Evolutionary conservation across 2,113 vertebrate genomes (phyloP).

Genomic region (Actenoides hombroni): DNA sequence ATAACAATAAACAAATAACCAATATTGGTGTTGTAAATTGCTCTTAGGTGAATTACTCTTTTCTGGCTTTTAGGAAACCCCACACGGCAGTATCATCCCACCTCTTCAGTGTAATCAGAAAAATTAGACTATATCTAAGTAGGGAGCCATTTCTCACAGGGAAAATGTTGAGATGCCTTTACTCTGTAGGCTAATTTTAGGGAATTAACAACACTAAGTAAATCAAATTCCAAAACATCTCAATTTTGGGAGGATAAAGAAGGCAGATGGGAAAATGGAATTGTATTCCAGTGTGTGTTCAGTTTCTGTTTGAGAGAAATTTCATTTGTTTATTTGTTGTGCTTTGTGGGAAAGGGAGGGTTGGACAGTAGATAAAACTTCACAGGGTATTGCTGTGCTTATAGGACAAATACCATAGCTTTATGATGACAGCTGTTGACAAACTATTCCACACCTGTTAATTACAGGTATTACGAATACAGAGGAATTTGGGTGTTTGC

Average conservation of each 20-base stretch:
- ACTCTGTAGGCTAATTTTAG: neutral
- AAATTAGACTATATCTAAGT: neutral
- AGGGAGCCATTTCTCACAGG: neutral
- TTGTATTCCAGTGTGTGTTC: neutral
- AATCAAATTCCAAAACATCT: neutral
- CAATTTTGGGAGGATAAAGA: neutral
- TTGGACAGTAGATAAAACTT: neutral
- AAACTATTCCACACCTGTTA: constrained; percentile 54
- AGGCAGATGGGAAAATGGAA: neutral
- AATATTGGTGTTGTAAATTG: neutral
- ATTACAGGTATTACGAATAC: constrained; percentile 26
- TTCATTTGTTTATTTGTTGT: neutral
- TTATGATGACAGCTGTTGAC: constrained; percentile 53
- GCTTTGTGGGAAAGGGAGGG: constrained; percentile 24
- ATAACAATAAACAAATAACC: neutral
- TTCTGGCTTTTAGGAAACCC: neutral
- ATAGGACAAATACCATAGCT: constrained; percentile 14
- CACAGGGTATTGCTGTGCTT: neutral
- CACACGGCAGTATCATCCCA: neutral
- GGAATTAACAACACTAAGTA: neutral
- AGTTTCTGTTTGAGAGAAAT: constrained; percentile 6
- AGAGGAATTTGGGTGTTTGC: constrained; percentile 47
- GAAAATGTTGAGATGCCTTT: neutral
- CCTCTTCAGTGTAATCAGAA: neutral
- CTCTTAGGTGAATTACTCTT: neutral